Base-by-base conservation (phyloP, 2,113 vertebrate species). In the Manacus vitellinus region DNA sequence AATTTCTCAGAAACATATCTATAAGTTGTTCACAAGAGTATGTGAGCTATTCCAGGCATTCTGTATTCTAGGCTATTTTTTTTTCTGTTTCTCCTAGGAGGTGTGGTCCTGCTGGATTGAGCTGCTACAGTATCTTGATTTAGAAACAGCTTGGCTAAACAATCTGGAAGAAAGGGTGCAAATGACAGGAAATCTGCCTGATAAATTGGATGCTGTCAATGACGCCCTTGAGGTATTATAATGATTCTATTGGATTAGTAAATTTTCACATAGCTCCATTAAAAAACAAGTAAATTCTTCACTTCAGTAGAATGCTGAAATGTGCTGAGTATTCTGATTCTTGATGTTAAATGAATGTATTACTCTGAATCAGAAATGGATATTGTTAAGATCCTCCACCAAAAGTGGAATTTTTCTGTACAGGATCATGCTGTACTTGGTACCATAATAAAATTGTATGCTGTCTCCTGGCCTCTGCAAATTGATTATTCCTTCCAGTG, bases 71-170 rank as follows among this genome's bases (percentile, higher is more conserved):
- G 21, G 19, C 52, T 92, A 33, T 70, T 43, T 33, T 41, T 8
- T 37, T 88, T 37, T 46, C 11, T 73, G 10, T 54, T 83, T 27
- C 24, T 79, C 12, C 3, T 81, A 99, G 99, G 99, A 99, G 97
- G 99, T 99, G 17, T 99, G 99, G 99, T 99, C 99, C 19, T 99
- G 99, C 81, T 99, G 99, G 99, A 99, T 99, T 83, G 99, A 99
- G 94, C 95, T 99, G 72, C 98, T 99, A 66, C 99, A 99, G 80
- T 99, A 99, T 95, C 94, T 99, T 97, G 99, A 99, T 62, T 96
- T 99, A 90, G 99, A 99, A 98, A 99, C 98, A 63, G 89, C 72
- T 75, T 99, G 99, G 99, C 96, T 99, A 44, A 98, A 97, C 95
- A 98, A 96, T 35, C 95, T 99, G 97, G 99, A 99, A 88, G 99